Base-by-base conservation (phyloP, 2,888 invertebrate species). In the Clitarchus hookeri region DNA sequence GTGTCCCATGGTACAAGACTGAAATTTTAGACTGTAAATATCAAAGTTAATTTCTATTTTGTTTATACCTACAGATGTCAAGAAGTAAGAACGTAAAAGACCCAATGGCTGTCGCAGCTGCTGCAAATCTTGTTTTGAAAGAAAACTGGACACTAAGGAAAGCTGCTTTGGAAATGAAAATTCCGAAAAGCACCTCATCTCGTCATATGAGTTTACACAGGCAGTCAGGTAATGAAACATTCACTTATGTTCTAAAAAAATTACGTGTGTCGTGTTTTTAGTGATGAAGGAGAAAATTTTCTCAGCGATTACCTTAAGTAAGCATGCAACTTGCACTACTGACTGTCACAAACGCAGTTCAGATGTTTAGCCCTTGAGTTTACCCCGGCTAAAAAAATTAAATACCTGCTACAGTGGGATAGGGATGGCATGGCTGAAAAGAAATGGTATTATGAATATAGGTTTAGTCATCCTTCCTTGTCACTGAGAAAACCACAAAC, bases 81-180 rank as follows among this genome's bases (percentile, higher is more conserved):
- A 48, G 48, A 48, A 48, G 48, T 48, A 48, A 48, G 48, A 48
- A 48, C 12, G 48, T 9, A 48, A 48, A 48, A 48, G 65, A 65
- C 65, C 65, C 65, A 65, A 65, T 19, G 65, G 65, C 65, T 65
- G 65, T 65, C 16, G 65, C 65, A 65, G 65, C 65, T 65, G 65
- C 19, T 12, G 65, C 65, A 65, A 65, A 65, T 65, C 65, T 65
- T 65, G 65, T 65, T 65, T 65, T 65, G 65, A 65, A 65, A 65
- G 65, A 65, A 65, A 65, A 65, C 65, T 65, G 65, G 65, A 13
- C 19, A 19, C 6, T 65, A 65, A 65, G 65, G 65, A 65, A 65
- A 65, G 65, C 19, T 65, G 65, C 65, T 65, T 65, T 65, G 65
- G 65, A 65, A 65, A 65, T 65, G 65, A 65, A 65, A 65, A 65